Evolutionary conservation across 2,113 vertebrate species (phyloP).

Genomic region (Glaucidium brasilianum): DNA sequence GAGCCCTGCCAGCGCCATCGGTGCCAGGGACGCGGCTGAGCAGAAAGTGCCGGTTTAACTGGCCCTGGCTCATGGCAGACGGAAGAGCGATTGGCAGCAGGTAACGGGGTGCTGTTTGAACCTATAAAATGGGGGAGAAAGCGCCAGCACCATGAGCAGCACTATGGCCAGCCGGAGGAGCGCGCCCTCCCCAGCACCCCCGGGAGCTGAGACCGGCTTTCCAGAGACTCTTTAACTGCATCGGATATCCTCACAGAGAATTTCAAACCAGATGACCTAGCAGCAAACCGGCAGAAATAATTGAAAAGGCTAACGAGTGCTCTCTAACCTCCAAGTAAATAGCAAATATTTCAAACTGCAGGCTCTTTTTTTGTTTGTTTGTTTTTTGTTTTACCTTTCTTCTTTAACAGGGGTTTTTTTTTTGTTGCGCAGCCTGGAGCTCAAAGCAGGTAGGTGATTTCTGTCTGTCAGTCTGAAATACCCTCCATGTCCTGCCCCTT

Average conservation of each 20-base stretch:
- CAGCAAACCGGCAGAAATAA: background rate
- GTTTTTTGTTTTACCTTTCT: too few species aligned
- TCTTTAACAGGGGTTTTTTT: too few species aligned
- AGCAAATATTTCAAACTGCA: background rate
- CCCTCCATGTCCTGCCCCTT: background rate
- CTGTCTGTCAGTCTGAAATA: background rate
- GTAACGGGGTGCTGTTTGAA: background rate
- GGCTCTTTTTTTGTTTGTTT: background rate
- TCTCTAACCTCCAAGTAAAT: background rate
- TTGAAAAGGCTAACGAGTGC: background rate
- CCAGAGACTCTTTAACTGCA: background rate
- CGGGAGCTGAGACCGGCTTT: background rate
- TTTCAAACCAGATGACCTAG: background rate
- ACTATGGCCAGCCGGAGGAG: background rate
- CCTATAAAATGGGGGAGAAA: background rate
- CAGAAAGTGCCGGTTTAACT: background rate
- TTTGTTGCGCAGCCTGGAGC: background rate
- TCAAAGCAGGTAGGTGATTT: background rate
- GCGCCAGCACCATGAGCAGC: background rate
- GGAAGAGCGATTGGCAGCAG: background rate
- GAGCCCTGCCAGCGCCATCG: accelerated
- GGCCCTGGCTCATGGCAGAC: background rate
- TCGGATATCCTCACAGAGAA: background rate
- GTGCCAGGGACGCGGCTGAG: accelerated
- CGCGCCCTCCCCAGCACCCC: background rate